Evolutionary conservation across 2,797 vertebrate genomes (phyloP), one percentile per base, ranked within the genome.

Genomic region (Etheostoma nigrum): DNA sequence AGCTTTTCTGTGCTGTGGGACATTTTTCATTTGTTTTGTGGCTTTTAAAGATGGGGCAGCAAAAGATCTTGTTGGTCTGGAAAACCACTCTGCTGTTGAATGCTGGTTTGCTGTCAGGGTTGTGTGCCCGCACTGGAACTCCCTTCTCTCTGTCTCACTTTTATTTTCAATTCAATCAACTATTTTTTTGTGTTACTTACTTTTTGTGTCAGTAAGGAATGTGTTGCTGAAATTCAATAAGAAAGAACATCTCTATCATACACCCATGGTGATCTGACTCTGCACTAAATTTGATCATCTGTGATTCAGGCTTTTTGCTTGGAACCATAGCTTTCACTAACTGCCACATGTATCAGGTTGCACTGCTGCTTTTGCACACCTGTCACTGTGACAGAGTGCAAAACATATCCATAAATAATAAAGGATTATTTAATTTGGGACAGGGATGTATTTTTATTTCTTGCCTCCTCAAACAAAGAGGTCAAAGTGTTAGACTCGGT

Each of bases 21-120:
- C 79, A 91, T 89, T 93, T 93, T 93, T 93, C 90, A 92, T 93
- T 91, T 94, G 90, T 93, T 91, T 89, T 86, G 91, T 82, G 92
- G 93, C 71, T 91, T 92, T 94, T 90, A 90, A 92, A 89, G 83
- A 92, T 55, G 80, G 84, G 76, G 86, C 88, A 84, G 86, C 73
- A 52, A 72, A 82, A 87, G 74, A 85, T 81, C 75, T 33, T 60
- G 69, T 87, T 9, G 77, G 76, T 91, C 88, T 88, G 86, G 88
- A 89, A 90, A 93, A 93, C 86, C 89, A 18, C 83, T 91, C 82
- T 69, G 85, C 85, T 84, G 83, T 71, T 48, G 63, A 88, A 76
- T 16, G 58, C 83, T 63, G 73, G 80, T 86, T 76, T 70, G 84
- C 86, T 79, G 69, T 86, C 77, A 64, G 79, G 66, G 44, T 25